phyloP scores from a whole-genome alignment of 2,113 vertebrate species.

The Neolamprologus fasciatus region DNA sequence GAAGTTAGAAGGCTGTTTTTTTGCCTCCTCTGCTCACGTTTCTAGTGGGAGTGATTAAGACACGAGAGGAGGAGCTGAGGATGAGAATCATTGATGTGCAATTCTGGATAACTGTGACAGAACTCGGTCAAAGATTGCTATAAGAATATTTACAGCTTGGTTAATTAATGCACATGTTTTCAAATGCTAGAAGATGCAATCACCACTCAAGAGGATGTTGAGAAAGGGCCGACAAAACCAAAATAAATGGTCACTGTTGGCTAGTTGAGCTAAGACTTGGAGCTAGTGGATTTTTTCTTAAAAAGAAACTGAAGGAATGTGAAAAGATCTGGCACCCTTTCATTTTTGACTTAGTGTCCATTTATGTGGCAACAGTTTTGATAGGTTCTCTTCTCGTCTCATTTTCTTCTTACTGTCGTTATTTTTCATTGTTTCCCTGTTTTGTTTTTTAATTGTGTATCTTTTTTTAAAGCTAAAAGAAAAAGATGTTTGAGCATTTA shows the following conservation, averaged over 20 bases:
- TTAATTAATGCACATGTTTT: background rate
- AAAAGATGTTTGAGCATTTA: background rate
- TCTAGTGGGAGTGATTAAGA: background rate
- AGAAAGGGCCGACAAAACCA: background rate
- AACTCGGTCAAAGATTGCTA: background rate
- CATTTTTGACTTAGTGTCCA: background rate
- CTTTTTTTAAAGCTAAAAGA: background rate
- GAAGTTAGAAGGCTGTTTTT: background rate
- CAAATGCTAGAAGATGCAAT: background rate
- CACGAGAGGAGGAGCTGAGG: background rate
- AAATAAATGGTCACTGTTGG: background rate
- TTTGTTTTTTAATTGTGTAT: background rate
- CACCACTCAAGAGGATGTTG: background rate
- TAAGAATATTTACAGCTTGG: background rate
- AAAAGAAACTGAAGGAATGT: background rate
- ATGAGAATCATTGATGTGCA: background rate
- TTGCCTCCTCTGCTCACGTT: background rate
- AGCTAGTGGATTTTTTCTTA: background rate
- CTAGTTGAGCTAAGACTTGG: background rate
- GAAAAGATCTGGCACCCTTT: background rate
- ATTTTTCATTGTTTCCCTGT: background rate
- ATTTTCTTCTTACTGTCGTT: background rate
- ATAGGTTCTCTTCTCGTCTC: background rate
- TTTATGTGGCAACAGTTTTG: background rate
- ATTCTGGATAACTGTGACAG: background rate